Conservation (phyloP, 1,140 invertebrate genomes). For the Trichoplusia ni region DNA sequence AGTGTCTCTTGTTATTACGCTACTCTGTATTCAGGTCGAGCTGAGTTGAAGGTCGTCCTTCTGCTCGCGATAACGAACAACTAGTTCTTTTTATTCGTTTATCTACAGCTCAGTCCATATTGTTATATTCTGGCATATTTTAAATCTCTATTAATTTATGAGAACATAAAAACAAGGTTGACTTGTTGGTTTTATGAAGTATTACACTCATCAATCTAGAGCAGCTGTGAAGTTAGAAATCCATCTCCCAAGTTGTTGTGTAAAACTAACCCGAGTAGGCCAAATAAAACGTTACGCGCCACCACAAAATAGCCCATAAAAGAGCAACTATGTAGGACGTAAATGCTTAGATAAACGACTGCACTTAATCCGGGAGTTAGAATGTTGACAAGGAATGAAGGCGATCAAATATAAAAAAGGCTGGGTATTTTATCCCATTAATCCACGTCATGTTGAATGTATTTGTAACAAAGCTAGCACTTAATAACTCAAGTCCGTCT, state of each 20-base stretch:
- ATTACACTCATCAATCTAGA: background rate
- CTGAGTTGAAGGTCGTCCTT: constrained; percentile 69
- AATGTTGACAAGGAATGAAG: constrained; percentile 70
- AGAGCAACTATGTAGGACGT: constrained; percentile 54
- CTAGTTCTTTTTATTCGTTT: constrained; percentile 53
- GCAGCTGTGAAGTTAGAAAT: background rate
- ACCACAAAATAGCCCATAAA: constrained; percentile 54
- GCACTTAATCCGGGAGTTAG: constrained; percentile 72
- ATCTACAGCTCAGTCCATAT: background rate
- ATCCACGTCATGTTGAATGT: constrained; percentile 72
- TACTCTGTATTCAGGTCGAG: constrained; percentile 70
- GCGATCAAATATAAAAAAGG: constrained; percentile 64
- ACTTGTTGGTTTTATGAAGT: background rate
- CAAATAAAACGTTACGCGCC: constrained; percentile 50
- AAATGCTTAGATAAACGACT: constrained; percentile 68
- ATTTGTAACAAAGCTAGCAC: constrained; percentile 74
- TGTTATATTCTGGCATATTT: background rate
- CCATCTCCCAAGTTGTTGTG: constrained; percentile 8
- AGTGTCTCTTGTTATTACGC: constrained; percentile 72
- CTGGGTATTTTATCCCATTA: constrained; percentile 66
- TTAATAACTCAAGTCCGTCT: constrained; percentile 63
- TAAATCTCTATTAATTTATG: background rate
- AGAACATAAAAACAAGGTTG: background rate
- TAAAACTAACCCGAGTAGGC: constrained; percentile 43
- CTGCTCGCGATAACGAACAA: constrained; percentile 68